phyloP scores from a whole-genome alignment of 2,113 vertebrate genomes.

The Ceyx melanurus region DNA sequence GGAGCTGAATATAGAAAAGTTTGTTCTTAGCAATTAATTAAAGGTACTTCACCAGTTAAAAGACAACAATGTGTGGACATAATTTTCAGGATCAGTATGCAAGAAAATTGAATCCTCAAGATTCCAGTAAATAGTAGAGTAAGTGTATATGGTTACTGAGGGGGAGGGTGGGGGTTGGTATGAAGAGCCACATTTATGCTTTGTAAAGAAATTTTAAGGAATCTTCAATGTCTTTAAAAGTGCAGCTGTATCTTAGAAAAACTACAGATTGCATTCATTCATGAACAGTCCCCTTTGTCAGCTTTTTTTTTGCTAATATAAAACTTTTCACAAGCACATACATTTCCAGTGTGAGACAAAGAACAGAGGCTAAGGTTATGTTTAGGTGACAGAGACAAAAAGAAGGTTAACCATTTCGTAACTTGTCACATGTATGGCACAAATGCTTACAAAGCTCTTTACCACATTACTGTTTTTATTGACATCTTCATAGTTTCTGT shows the following conservation, averaged over 20 bases:
- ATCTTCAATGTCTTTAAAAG: neutral
- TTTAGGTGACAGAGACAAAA: neutral
- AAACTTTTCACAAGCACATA: neutral
- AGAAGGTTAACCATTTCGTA: neutral
- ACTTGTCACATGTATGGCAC: neutral
- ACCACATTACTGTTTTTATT: neutral
- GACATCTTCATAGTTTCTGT: neutral
- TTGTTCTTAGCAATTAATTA: neutral
- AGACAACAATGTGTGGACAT: neutral
- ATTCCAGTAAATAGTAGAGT: neutral
- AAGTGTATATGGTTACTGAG: neutral
- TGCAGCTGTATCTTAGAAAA: neutral
- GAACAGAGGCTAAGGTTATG: neutral
- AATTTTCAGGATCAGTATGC: neutral
- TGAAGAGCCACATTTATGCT: neutral
- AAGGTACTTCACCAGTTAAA: neutral
- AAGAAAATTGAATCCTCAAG: neutral
- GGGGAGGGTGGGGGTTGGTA: fast-evolving
- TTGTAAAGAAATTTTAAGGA: neutral
- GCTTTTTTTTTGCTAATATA: neutral
- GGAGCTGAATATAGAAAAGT: neutral
- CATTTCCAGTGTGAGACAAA: neutral
- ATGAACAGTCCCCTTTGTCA: neutral
- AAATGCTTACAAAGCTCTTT: neutral
- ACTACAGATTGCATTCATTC: neutral